Percentiles rank a stretch among this genome's conserved stretches.
Evolutionary conservation across 2,113 vertebrate genomes (phyloP).

Genomic region (Arothron firmamentum): DNA sequence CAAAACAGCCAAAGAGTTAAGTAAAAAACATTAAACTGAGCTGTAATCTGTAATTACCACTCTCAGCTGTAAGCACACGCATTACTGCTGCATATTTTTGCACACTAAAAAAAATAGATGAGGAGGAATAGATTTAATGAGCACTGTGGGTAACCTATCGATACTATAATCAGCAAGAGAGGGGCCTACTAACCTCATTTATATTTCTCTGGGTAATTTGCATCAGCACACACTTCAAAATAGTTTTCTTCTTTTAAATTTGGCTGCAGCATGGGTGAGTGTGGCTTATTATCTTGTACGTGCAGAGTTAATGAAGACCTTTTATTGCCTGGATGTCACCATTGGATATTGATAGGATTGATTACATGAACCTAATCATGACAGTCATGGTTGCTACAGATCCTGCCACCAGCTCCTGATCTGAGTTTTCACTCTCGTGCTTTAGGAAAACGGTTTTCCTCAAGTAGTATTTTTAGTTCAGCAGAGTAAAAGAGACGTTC

Average conservation of each 20-base stretch:
- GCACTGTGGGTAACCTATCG: slow-evolving; percentile 25
- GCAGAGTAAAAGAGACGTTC: neutral
- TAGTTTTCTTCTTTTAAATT: slow-evolving; percentile 16
- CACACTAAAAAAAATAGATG: neutral
- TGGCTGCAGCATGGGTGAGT: slow-evolving; percentile 27
- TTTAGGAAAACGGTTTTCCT: neutral
- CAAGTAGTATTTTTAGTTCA: neutral
- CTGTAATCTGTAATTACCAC: slow-evolving; percentile 47
- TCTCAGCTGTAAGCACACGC: slow-evolving; percentile 6
- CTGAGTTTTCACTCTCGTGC: slow-evolving; percentile 2
- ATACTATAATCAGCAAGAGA: slow-evolving; percentile 44
- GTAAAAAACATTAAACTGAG: slow-evolving; percentile 22
- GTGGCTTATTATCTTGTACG: slow-evolving; percentile 43
- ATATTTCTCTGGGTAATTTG: slow-evolving; percentile 36
- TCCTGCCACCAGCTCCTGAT: slow-evolving; percentile 31
- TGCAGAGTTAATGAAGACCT: slow-evolving; percentile 31
- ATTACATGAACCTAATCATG: slow-evolving; percentile 57
- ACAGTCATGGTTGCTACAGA: slow-evolving; percentile 33
- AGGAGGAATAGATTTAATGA: slow-evolving; percentile 15
- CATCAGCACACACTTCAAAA: slow-evolving; percentile 17
- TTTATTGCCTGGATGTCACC: slow-evolving; percentile 37
- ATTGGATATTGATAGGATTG: slow-evolving; percentile 56
- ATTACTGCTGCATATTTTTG: slow-evolving; percentile 21
- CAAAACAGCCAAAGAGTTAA: slow-evolving; percentile 33
- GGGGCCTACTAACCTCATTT: slow-evolving; percentile 52